Base-by-base conservation (phyloP, 2,888 invertebrate genomes). In the Scaptomyza polygonia region DNA sequence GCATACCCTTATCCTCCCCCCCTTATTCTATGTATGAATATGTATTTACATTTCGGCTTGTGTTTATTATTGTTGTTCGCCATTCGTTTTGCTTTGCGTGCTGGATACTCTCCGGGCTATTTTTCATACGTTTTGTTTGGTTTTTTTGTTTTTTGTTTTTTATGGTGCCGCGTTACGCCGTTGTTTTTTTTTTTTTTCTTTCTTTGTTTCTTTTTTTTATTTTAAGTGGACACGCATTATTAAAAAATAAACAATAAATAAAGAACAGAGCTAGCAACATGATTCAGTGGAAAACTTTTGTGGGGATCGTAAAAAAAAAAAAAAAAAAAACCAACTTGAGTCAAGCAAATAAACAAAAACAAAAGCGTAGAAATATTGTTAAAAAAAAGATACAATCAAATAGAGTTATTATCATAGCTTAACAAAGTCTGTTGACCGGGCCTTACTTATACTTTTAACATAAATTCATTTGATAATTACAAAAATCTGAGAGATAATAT, bases 181-280 rank as follows among this genome's bases (percentile, higher is more conserved):
- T n/a, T n/a, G n/a, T n/a, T n/a, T n/a, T n/a, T 54, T 59, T 63
- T 67, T 65, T 63, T 73, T 83, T 85, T 79, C 8, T 8, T 3
- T 3, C 7, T 6, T 14, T 36, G 2, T 14, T 2, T 27, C 27
- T 29, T 12, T 2, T 34, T 6, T n/a, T 14, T 1, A 14, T 39
- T 39, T 39, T 39, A 39, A 86, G 86, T 86, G 86, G 86, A 86
- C 84, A 86, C 86, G 86, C 86, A 86, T 86, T 86, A 86, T 86
- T 87, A 79, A 86, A 82, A 82, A 86, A 86, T 87, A 86, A 84
- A 86, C 86, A 87, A 87, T 81, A 77, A 25, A 25, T 5, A 25
- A 25, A 25, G 36, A 56, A 55, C 56, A 49, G 47, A 51, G 61
- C 53, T 53, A 39, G 5, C 49, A 51, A 44, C 54, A 72, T 57